Conservation (phyloP, 2,113 vertebrate species). For the Ondatra zibethicus region DNA sequence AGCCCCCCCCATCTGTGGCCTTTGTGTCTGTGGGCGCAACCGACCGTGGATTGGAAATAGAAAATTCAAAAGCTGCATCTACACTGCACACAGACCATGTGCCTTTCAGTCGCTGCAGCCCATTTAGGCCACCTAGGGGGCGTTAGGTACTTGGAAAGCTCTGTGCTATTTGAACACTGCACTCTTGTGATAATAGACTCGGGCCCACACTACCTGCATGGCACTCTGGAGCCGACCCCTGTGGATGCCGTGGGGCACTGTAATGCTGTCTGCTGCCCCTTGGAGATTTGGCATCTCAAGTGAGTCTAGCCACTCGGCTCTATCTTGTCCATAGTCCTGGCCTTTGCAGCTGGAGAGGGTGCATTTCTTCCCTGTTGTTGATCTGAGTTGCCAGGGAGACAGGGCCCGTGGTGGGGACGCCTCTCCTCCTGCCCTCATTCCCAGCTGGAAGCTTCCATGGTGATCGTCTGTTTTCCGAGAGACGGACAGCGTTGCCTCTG, state of each 20-base stretch:
- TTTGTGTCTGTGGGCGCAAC: background rate
- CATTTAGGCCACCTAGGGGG: too few relatives aligned
- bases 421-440: rapidly evolving
- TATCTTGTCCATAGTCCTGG: background rate
- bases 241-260: too few relatives aligned
- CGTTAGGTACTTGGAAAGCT: rapidly evolving
- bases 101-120: background rate
- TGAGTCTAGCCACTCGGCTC: background rate
- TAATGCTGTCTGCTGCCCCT: rapidly evolving
- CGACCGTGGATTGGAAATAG: background rate
- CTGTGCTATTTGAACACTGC: rapidly evolving
- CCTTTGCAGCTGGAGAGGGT: rapidly evolving
- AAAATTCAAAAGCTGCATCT: too few relatives aligned
- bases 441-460: background rate
- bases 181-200: background rate
- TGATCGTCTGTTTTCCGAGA: background rate
- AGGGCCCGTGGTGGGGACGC: background rate
- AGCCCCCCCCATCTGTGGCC: too few relatives aligned
- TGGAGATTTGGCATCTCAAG: background rate
- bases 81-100: background rate
- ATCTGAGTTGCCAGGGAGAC: background rate
- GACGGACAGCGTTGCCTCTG: rapidly evolving
- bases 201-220: too few relatives aligned
- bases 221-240: background rate
- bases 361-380: rapidly evolving